A percentile compares a stretch with the other conserved stretches of the same genome.
Conservation (phyloP, 2,797 vertebrate species). For the Epinephelus coioides region DNA sequence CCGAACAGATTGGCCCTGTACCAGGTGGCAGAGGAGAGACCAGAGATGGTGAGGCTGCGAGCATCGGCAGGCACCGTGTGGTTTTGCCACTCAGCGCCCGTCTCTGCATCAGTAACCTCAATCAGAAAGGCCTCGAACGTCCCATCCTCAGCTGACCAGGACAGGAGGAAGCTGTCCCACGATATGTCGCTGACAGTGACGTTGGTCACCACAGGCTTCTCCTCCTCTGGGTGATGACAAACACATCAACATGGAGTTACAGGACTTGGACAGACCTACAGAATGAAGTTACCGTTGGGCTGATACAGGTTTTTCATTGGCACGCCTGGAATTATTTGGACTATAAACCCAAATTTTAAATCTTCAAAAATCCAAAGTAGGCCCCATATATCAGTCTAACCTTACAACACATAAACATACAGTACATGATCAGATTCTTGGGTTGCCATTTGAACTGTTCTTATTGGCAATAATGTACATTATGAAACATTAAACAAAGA, state of each 20-base stretch:
- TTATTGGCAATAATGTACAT: constrained; percentile 7
- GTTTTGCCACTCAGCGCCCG: constrained; percentile 82
- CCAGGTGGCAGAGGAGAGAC: constrained; percentile 88
- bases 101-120: constrained; percentile 90
- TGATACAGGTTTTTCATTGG: neutral
- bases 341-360: neutral
- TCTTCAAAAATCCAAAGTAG: neutral
- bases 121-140: constrained; percentile 91
- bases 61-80: constrained; percentile 86
- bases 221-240: constrained; percentile 91
- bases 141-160: constrained; percentile 90
- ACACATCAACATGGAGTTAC: constrained; percentile 76
- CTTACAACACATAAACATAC: constrained; percentile 28
- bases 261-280: constrained; percentile 51
- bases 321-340: neutral
- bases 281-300: constrained; percentile 30
- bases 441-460: neutral
- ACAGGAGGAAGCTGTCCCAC: constrained; percentile 92
- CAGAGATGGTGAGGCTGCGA: constrained; percentile 83
- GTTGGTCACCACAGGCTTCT: constrained; percentile 89
- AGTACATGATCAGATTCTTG: constrained; percentile 5
- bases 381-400: constrained; percentile 27
- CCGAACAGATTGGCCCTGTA: constrained; percentile 90
- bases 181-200: constrained; percentile 87
- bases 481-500: constrained; percentile 45